phyloP scores from a whole-genome alignment of 30 jellyfish, hydroid and myxozoan species.

The Morbakka virulenta region DNA sequence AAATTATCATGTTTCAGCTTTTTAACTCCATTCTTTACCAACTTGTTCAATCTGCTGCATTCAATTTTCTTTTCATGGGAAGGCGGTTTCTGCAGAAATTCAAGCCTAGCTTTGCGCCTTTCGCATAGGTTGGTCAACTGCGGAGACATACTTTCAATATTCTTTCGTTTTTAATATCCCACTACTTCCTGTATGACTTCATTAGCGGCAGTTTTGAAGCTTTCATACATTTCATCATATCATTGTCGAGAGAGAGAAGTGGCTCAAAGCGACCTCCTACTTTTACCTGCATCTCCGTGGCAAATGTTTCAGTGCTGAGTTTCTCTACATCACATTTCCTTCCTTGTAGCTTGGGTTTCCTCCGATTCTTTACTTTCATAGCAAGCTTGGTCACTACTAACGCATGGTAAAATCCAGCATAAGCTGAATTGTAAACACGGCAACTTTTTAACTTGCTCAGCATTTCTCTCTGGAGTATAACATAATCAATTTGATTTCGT shows the following conservation, averaged over 20 bases:
- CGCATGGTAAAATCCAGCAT: slow-evolving; percentile 8
- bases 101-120: slow-evolving; percentile 20
- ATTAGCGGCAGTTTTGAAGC: slow-evolving; percentile 6
- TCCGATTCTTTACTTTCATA: neutral
- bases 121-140: neutral
- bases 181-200: slow-evolving; percentile 6
- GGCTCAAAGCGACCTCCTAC: slow-evolving; percentile 23
- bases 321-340: slow-evolving; percentile 23
- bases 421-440: slow-evolving; percentile 24
- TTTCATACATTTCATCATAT: neutral
- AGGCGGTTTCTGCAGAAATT: no score
- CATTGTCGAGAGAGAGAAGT: neutral
- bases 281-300: neutral
- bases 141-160: neutral
- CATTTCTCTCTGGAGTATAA: neutral
- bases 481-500: slow-evolving; percentile 17
- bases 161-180: slow-evolving; percentile 20
- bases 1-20: no score
- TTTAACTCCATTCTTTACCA: no score
- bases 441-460: neutral
- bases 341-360: neutral
- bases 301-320: neutral
- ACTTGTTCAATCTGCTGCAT: no score
- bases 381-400: neutral
- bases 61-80: no score